These are phyloP conservation scores for Serilophus lunatus DNA, from an alignment of 2,113 vertebrate species.

Conservation along the genomic window DNA sequence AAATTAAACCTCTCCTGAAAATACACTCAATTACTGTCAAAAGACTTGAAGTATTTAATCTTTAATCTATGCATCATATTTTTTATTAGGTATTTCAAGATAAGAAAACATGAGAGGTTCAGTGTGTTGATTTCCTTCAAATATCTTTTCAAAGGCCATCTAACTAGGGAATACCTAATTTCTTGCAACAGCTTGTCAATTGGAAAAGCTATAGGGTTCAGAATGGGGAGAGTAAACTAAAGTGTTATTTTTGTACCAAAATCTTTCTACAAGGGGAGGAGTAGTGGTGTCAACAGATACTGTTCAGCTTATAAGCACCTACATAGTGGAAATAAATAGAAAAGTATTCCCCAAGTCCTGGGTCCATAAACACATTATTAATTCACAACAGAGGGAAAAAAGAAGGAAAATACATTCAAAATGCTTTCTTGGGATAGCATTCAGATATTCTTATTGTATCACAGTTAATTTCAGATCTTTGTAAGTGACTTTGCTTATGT, in stretches of 20 bases:
- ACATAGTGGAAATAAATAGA: neutral
- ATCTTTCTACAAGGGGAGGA: neutral
- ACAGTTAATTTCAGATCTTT: neutral
- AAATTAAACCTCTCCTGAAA: slow-evolving; percentile 24
- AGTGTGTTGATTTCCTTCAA: slow-evolving; percentile 13
- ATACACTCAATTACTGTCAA: neutral
- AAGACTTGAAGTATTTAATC: slow-evolving; percentile 30
- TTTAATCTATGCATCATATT: slow-evolving; percentile 8
- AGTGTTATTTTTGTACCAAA: neutral
- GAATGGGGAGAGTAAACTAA: neutral
- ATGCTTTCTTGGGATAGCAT: neutral
- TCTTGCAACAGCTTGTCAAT: neutral
- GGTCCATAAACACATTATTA: neutral
- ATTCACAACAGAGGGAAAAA: neutral
- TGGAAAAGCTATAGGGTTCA: neutral
- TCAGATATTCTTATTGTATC: neutral
- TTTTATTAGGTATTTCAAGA: slow-evolving; percentile 27
- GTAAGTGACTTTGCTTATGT: neutral
- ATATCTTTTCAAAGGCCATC: slow-evolving; percentile 4
- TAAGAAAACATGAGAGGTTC: neutral
- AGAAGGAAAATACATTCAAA: neutral
- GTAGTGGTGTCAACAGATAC: neutral
- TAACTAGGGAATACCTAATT: neutral
- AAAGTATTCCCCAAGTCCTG: neutral
- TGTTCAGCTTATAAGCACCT: neutral